Evolutionary conservation across 2,888 invertebrate species (phyloP).

Genomic region (Acleris laterana): DNA sequence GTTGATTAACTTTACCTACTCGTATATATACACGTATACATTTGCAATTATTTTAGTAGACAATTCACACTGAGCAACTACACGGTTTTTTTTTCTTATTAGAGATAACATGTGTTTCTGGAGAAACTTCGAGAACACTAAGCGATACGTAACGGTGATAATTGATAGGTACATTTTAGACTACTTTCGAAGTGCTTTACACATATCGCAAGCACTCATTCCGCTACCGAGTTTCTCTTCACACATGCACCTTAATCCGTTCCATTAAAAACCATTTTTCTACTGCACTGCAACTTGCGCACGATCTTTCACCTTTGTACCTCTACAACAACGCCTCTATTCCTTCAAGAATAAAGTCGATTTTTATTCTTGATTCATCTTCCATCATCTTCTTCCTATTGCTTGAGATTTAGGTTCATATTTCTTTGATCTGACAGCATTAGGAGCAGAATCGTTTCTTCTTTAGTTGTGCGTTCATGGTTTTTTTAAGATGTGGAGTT

Average conservation of each 20-base stretch:
- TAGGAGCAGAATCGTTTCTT: constrained; percentile 66
- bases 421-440: background rate
- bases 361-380: background rate
- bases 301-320: constrained; percentile 30
- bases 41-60: too few species aligned
- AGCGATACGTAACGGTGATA: constrained; percentile 13
- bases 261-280: constrained; percentile 4
- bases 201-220: constrained; percentile 11
- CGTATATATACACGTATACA: too few species aligned
- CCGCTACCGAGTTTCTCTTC: constrained; percentile 20
- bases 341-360: constrained; percentile 12
- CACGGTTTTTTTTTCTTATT: too few species aligned
- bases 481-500: background rate
- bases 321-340: background rate
- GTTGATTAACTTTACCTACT: too few species aligned
- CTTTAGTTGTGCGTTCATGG: constrained; percentile 47
- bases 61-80: too few species aligned
- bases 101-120: too few species aligned
- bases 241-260: constrained; percentile 2
- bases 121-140: too few species aligned
- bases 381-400: background rate
- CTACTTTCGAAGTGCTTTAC: constrained; percentile 28
- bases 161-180: constrained; percentile 36
- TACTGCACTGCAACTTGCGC: background rate
- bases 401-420: constrained; percentile 1